phyloP scores from a whole-genome alignment of 1,140 invertebrate genomes.

The Zeugodacus cucurbitae region DNA sequence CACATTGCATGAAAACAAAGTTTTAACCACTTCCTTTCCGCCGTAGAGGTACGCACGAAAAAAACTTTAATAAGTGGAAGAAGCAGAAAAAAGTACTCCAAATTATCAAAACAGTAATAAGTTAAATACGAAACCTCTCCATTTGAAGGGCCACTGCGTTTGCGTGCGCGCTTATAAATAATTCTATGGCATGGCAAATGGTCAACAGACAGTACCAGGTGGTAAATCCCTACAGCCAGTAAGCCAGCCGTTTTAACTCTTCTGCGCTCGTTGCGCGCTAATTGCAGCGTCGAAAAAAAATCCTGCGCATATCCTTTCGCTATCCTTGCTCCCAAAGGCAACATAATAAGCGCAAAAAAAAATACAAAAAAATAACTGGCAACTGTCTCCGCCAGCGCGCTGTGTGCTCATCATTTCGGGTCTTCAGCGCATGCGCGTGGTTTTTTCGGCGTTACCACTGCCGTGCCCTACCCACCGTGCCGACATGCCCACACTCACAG shows the following conservation, averaged over 20 bases:
- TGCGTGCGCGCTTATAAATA: conserved; percentile 34
- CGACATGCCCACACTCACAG: neutral
- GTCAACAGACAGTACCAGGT: conserved; percentile 39
- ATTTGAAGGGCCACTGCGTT: neutral
- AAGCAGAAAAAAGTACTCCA: neutral
- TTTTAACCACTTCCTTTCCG: neutral
- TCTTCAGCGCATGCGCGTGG: conserved; percentile 24
- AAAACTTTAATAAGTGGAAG: neutral
- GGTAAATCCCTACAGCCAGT: conserved; percentile 40
- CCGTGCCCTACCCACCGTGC: neutral
- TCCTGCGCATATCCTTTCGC: conserved; percentile 1
- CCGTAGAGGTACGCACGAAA: neutral
- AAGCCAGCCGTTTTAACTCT: neutral
- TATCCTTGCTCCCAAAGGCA: neutral
- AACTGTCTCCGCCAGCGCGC: conserved; percentile 7
- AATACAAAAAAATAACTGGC: neutral
- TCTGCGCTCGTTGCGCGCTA: neutral
- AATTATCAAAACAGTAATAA: conserved; percentile 35
- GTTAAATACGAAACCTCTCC: neutral
- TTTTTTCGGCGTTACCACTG: neutral
- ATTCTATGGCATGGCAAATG: conserved; percentile 20
- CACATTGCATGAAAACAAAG: conserved; percentile 11
- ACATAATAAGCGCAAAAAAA: neutral
- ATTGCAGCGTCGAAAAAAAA: conserved; percentile 4
- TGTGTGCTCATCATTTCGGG: neutral